Percentiles rank a stretch among this genome's conserved stretches.
Evolutionary conservation across 2,113 vertebrate species (phyloP).

Genomic region (Erythrolamprus reginae): DNA sequence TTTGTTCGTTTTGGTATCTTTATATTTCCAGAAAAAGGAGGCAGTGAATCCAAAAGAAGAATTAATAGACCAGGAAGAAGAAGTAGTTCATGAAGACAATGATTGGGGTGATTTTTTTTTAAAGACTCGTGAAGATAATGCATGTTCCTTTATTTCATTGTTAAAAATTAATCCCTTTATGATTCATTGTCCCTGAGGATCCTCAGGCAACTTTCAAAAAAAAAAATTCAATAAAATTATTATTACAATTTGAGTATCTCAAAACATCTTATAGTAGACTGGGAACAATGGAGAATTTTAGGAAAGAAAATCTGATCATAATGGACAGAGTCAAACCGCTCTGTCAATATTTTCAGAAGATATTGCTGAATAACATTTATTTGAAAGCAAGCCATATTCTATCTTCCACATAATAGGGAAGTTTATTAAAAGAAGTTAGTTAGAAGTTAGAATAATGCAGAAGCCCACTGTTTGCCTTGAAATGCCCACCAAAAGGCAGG

Average conservation of each 20-base stretch:
- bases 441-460: not conserved
- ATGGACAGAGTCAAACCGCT: not conserved
- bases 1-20: not conserved
- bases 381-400: not conserved
- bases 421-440: not conserved
- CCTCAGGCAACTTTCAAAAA: too few species aligned
- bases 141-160: not conserved
- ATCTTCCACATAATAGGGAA: not conserved
- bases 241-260: not conserved
- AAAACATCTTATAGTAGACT: not conserved
- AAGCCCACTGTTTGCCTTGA: not conserved
- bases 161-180: not conserved
- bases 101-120: slow-evolving; percentile 83
- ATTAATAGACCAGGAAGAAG: slow-evolving; percentile 68
- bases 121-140: not conserved
- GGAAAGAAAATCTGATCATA: not conserved
- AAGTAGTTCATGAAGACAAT: slow-evolving; percentile 87
- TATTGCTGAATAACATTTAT: not conserved
- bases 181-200: not conserved
- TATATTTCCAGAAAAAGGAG: slow-evolving; percentile 73
- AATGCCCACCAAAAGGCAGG: not conserved
- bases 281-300: not conserved
- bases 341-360: not conserved
- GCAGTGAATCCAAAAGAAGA: slow-evolving; percentile 74
- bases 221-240: not conserved